These are phyloP conservation scores for Dinothrombium tinctorium DNA, from an alignment of 1,140 invertebrate species.

Conservation along the genomic window DNA sequence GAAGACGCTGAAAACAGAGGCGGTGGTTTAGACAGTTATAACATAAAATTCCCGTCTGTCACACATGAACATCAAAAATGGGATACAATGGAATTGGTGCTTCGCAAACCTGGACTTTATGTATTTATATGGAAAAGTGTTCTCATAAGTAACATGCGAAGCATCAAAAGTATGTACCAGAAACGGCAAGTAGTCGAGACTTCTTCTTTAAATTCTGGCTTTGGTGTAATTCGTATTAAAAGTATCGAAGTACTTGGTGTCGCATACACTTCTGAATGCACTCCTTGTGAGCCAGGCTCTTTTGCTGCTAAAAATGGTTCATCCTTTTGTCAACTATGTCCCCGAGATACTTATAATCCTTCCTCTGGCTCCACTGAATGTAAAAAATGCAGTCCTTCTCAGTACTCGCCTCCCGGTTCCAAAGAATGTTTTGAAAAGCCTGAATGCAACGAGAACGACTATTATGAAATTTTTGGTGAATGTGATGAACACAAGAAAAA, in stretches of 20 bases:
- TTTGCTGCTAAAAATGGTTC: conserved; percentile 23
- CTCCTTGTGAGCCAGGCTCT: conserved; percentile 29
- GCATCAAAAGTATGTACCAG: too few species aligned
- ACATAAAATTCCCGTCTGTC: background rate
- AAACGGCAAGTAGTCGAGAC: too few species aligned
- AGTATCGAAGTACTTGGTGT: conserved; percentile 24
- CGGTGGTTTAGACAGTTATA: background rate
- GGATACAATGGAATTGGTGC: background rate
- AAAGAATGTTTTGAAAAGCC: conserved; percentile 24
- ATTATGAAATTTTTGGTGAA: conserved; percentile 26
- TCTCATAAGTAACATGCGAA: background rate
- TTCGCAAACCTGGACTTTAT: conserved; percentile 6
- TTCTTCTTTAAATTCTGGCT: conserved; percentile 2
- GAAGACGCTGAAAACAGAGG: background rate
- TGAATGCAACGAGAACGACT: conserved; percentile 29
- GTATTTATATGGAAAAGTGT: conserved; percentile 6
- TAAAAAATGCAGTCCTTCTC: conserved; percentile 22
- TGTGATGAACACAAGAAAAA: conserved; percentile 26
- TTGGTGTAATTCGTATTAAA: conserved; percentile 4
- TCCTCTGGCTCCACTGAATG: conserved; percentile 24
- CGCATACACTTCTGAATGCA: conserved; percentile 32
- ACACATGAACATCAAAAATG: conserved; percentile 8
- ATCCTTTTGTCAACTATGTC: conserved; percentile 26
- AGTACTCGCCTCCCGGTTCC: conserved; percentile 24
- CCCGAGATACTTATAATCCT: conserved; percentile 23